Percentiles rank a stretch among this genome's conserved stretches.
These are phyloP conservation scores for Xanthorhoe spadicearia DNA, from an alignment of 2,888 invertebrate species.

Conservation along the genomic window DNA sequence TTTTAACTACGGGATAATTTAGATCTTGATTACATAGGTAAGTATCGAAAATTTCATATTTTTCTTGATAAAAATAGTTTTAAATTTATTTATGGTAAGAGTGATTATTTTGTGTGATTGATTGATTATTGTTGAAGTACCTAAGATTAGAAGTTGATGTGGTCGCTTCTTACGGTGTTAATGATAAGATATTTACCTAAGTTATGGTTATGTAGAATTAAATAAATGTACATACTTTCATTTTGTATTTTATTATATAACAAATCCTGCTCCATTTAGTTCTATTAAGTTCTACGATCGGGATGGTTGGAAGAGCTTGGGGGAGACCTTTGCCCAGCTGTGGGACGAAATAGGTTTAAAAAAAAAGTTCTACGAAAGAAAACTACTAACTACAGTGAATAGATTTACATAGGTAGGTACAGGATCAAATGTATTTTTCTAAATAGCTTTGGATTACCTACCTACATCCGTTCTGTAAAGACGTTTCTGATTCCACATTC, in stretches of 20 bases:
- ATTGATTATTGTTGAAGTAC: constrained; percentile 22
- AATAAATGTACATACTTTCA: constrained; percentile 38
- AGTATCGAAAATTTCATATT: constrained; percentile 9
- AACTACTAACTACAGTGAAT: too few species aligned
- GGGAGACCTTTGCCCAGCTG: too few species aligned
- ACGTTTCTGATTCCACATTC: too few species aligned
- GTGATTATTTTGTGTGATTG: constrained; percentile 32
- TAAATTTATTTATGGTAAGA: constrained; percentile 36
- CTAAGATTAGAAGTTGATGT: constrained; percentile 21
- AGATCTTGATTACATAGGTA: constrained; percentile 3
- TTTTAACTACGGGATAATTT: constrained; percentile 10
- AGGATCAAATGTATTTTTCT: too few species aligned
- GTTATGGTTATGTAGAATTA: constrained; percentile 27
- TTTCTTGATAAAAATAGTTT: constrained; percentile 18
- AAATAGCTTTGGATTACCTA: too few species aligned
- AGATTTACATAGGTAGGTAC: too few species aligned
- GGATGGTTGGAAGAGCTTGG: too few species aligned
- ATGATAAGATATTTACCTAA: constrained; percentile 12
- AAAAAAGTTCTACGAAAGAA: too few species aligned
- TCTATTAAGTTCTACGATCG: too few species aligned
- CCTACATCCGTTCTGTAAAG: too few species aligned
- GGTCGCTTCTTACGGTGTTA: constrained; percentile 17
- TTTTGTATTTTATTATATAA: constrained; percentile 15
- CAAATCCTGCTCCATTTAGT: not conserved
- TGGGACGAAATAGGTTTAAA: too few species aligned